Conservation (phyloP, 2,113 vertebrate species). For the Sander lucioperca region DNA sequence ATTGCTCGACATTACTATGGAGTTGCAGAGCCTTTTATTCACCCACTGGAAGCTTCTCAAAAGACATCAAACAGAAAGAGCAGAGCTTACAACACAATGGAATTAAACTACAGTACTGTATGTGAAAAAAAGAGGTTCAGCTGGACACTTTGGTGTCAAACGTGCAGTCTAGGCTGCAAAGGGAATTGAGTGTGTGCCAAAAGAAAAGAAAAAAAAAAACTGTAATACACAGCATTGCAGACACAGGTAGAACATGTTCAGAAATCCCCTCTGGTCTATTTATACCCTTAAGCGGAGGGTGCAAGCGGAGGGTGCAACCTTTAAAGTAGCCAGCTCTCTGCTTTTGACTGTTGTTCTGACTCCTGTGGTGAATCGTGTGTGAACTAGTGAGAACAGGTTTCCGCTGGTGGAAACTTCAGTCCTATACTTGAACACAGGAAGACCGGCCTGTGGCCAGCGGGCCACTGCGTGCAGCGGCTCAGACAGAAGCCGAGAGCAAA, state of each 20-base stretch:
- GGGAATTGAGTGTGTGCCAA: too few species aligned
- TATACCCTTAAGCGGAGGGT: not conserved
- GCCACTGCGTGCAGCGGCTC: not conserved
- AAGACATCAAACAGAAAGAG: too few species aligned
- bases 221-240: not conserved
- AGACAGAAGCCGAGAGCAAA: not conserved
- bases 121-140: too few species aligned
- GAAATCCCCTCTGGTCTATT: constrained; percentile 25
- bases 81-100: too few species aligned
- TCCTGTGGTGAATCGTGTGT: constrained; percentile 16
- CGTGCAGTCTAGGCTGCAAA: too few species aligned
- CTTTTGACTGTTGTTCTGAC: not conserved
- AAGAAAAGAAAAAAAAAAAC: not conserved
- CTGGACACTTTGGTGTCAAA: too few species aligned
- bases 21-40: too few species aligned
- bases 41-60: too few species aligned
- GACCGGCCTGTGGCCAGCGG: constrained; percentile 1
- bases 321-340: not conserved
- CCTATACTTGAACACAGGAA: constrained; percentile 26
- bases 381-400: constrained; percentile 18
- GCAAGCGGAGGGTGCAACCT: not conserved
- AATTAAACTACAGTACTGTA: too few species aligned
- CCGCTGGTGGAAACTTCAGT: constrained; percentile 51
- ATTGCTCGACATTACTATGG: too few species aligned
- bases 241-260: not conserved